A percentile compares a stretch with the other conserved stretches of the same genome.
phyloP scores from a whole-genome alignment of 2,888 invertebrate species.

The Sarcophaga caerulescens region DNA sequence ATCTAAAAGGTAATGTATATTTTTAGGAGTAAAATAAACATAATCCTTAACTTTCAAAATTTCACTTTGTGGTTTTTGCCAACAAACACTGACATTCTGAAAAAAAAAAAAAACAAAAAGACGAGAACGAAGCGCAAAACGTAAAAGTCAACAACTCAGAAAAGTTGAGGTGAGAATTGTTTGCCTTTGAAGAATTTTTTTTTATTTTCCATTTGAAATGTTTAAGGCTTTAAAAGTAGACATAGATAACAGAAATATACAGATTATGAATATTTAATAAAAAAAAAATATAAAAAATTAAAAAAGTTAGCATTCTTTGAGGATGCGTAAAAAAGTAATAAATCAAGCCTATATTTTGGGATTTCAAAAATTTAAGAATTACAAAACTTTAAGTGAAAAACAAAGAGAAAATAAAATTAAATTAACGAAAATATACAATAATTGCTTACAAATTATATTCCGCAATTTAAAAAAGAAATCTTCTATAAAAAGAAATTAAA shows the following conservation, averaged over 20 bases:
- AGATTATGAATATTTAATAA: slow-evolving; percentile 3
- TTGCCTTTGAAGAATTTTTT: slow-evolving; percentile 3
- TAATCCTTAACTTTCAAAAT: slow-evolving; percentile 56
- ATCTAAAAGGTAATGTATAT: slow-evolving; percentile 6
- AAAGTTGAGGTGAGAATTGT: slow-evolving; percentile 27
- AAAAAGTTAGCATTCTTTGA: not conserved
- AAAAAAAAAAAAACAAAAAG: slow-evolving; percentile 1
- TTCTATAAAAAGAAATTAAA: too few relatives aligned
- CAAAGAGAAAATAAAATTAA: not conserved
- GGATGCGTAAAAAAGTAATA: slow-evolving; percentile 8
- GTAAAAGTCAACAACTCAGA: not conserved
- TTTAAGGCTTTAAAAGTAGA: not conserved
- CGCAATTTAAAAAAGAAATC: too few relatives aligned
- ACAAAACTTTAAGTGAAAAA: not conserved
- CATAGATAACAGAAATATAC: not conserved
- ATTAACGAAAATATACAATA: too few relatives aligned
- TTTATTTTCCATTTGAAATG: not conserved
- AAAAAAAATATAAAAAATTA: not conserved
- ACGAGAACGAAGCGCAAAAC: not conserved
- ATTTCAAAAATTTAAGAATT: not conserved
- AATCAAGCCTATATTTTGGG: slow-evolving; percentile 26
- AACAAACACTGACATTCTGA: slow-evolving; percentile 31
- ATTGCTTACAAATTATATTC: too few relatives aligned
- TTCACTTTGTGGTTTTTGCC: slow-evolving; percentile 51
- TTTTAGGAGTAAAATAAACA: slow-evolving; percentile 40